phyloP scores from a whole-genome alignment of 2,113 vertebrate genomes.

The Anolis carolinensis region DNA sequence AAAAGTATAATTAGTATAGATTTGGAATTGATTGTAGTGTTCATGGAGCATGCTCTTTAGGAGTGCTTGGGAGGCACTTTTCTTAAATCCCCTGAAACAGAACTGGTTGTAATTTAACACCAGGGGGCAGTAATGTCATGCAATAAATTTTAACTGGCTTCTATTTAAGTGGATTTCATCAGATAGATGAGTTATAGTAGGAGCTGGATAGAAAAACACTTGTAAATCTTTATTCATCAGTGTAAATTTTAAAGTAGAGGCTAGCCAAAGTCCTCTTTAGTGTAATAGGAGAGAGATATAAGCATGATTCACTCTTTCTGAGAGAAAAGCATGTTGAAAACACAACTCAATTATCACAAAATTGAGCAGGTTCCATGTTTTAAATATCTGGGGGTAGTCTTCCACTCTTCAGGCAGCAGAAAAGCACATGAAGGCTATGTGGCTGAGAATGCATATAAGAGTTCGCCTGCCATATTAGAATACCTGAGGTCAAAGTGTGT shows the following conservation, averaged over 20 bases:
- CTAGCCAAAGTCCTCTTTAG: not conserved
- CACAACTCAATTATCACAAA: too few species aligned
- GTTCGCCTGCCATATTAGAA: too few species aligned
- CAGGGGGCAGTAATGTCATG: constrained; percentile 68
- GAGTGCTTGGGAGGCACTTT: not conserved
- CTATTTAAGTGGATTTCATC: not conserved
- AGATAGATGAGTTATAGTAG: constrained; percentile 5
- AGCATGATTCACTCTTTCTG: not conserved
- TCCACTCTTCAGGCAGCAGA: too few species aligned
- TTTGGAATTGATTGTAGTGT: not conserved
- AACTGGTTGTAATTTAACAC: constrained; percentile 29
- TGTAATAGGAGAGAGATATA: not conserved
- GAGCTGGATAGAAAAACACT: constrained; percentile 1
- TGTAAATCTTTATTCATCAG: not conserved
- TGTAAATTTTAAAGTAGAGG: not conserved
- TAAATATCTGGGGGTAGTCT: too few species aligned
- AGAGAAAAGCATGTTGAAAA: not conserved
- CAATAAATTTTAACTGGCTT: constrained; percentile 1
- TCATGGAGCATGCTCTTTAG: not conserved
- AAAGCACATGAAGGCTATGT: too few species aligned
- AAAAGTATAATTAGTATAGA: not conserved
- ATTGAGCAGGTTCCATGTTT: too few species aligned
- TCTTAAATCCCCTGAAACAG: not conserved
- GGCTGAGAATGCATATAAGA: too few species aligned
- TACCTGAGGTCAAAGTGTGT: too few species aligned